Evolutionary conservation across 2,888 invertebrate species (phyloP), one percentile per base, ranked within the genome.

Genomic region (Lasioglossum figueresi): DNA sequence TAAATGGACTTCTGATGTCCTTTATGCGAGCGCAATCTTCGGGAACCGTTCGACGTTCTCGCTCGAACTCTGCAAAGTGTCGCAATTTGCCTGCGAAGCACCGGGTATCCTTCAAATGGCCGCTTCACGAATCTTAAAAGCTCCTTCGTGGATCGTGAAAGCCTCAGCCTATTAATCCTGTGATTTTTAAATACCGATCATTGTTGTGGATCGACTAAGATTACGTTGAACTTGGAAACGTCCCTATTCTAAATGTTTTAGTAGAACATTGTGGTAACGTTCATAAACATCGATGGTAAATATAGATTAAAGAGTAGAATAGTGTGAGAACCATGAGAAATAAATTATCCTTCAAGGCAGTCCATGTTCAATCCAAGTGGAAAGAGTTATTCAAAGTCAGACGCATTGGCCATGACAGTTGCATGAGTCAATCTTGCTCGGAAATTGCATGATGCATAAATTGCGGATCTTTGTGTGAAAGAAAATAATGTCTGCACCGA

Each of bases 1-100:
- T 91, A 91, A 79, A 78, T 89, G 89, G 86, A 88, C 86, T 85
- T 88, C 78, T 27, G 66, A 63, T 79, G 79, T 81, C 79, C 83
- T 87, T 87, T 80, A 78, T 83, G 76, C 86, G 74, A 52, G 43
- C 59, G 76, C 83, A 56, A 84, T 59, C 83, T 76, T 31, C 37
- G 45, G 68, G 48, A 70, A 84, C 78, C 70, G 70, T 10, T n/a
- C 23, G n/a, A 14, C n/a, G 70, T 70, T 70, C 40, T 68, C 40
- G 14, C 40, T 40, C 23, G n/a, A n/a, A 12, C 40, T n/a, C 14
- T 70, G 70, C 40, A 40, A n/a, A 70, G n/a, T 40, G n/a, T 70
- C 40, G 40, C 23, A 40, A 70, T 70, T 37, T 70, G 14, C 14
- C n/a, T n/a, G 37, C 40, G n/a, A 14, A 37, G 2, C 40, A n/a